Percentiles rank a stretch among this genome's conserved stretches.
phyloP scores from a whole-genome alignment of 1,140 invertebrate species.

The Cherax quadricarinatus region DNA sequence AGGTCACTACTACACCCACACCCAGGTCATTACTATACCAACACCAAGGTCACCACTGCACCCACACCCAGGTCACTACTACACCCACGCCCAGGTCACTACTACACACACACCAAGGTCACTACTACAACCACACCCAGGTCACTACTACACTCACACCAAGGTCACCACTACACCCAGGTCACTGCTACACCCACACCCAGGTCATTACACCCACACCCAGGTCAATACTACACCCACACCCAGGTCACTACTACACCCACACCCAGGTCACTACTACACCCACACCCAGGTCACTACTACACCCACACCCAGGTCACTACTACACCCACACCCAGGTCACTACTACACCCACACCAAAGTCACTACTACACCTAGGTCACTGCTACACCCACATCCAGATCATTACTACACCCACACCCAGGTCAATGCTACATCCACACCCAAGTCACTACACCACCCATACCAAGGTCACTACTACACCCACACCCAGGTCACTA shows the following conservation, averaged over 20 bases:
- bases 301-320: neutral
- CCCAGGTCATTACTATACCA: neutral
- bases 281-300: neutral
- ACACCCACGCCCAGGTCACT: too few species aligned
- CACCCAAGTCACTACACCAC: neutral
- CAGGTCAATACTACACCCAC: neutral
- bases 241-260: neutral
- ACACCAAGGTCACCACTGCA: too few species aligned
- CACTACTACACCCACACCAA: neutral
- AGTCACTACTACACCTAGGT: too few species aligned
- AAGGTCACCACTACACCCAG: constrained; percentile 11
- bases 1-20: too few species aligned
- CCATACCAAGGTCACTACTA: neutral
- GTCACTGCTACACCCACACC: neutral
- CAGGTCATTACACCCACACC: neutral
- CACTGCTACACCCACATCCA: neutral
- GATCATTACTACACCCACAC: neutral
- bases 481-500: neutral
- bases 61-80: too few species aligned
- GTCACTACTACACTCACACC: neutral
- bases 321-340: constrained; percentile 36
- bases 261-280: constrained; percentile 6
- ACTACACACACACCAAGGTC: too few species aligned
- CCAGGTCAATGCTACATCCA: neutral
- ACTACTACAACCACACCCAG: neutral